Base-by-base conservation (phyloP, 2,113 vertebrate species). In the Climacteris rufus region DNA sequence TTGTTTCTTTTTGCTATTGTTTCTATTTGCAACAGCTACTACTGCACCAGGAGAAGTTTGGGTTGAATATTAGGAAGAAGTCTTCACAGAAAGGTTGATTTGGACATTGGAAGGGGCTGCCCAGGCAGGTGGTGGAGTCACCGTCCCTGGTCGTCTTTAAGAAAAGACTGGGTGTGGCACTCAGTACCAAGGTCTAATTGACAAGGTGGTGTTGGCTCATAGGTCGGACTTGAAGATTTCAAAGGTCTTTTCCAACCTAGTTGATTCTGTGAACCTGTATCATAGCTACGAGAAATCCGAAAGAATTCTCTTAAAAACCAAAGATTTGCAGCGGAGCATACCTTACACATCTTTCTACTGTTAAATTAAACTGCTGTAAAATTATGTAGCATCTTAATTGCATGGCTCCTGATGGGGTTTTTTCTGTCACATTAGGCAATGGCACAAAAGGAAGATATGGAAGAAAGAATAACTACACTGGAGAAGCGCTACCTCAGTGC, bases 361-460 rank as follows among this genome's bases (percentile, higher is more conserved):
- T 45, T 76, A 57, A 85, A 91, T 76, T 59, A 72, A 93, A 72
- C 21, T 18, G 3, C 4, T 53, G 16, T 40, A 42, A 83, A 80
- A 52, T 54, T 19, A 37, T 6, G 20, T 33, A 27, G 4, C 11
- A 20, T 70, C 87, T 90, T 65, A 76, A 69, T 61, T 35, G 11
- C 17, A 28, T 16, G 3, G 11, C 74, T 74, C 19, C 57, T 93
- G 23, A 11, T 89, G 25, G 25, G 21, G 0, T 0, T 1, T 30
- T 10, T 49, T 84, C 90, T 52, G 79, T 79, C 66, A 74, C 35
- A 37, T 25, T 97, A 99, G 99, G 99, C 99, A 84, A 99, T 99
- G 99, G 99, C 99, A 90, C 99, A 99, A 97, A 99, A 99, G 95
- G 99, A 99, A 94, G 99, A 99, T 92, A 99, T 99, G 99, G 99